phyloP scores from a whole-genome alignment of 2,888 invertebrate genomes.

The Acleris cristana region DNA sequence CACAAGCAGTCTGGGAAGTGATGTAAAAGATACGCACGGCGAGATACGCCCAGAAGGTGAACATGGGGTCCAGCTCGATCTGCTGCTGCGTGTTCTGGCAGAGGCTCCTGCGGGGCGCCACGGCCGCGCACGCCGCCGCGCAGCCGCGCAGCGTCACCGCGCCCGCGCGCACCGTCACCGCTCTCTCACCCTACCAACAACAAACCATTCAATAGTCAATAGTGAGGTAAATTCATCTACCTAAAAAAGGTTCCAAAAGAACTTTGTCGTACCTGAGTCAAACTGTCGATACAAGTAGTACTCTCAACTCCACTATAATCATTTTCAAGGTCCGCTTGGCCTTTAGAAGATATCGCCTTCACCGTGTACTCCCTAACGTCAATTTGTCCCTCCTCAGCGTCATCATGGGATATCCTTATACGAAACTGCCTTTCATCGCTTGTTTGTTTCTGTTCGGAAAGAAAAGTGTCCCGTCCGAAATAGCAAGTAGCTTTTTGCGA shows the following conservation, averaged over 20 bases:
- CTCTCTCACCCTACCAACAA: slow-evolving; percentile 44
- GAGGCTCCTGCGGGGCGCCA: slow-evolving; percentile 80
- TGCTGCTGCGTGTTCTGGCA: slow-evolving; percentile 85
- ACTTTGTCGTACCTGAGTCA: slow-evolving; percentile 53
- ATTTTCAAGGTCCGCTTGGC: slow-evolving; percentile 54
- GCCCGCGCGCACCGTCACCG: slow-evolving; percentile 61
- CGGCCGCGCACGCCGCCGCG: slow-evolving; percentile 83
- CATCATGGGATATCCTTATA: slow-evolving; percentile 66
- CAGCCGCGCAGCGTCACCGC: slow-evolving; percentile 76
- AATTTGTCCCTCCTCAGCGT: slow-evolving; percentile 53
- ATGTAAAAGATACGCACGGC: slow-evolving; percentile 73
- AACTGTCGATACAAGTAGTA: slow-evolving; percentile 65
- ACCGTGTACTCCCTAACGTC: slow-evolving; percentile 65
- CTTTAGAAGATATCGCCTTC: slow-evolving; percentile 58
- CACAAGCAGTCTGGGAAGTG: neutral
- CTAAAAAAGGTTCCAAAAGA: neutral
- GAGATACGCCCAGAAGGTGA: slow-evolving; percentile 90
- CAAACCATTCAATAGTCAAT: neutral
- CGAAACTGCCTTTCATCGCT: slow-evolving; percentile 54
- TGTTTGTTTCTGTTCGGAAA: slow-evolving; percentile 57
- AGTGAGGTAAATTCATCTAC: no score
- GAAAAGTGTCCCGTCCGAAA: slow-evolving; percentile 63
- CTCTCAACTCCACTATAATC: slow-evolving; percentile 60
- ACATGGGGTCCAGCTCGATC: slow-evolving; percentile 84
- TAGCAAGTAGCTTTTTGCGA: slow-evolving; percentile 68